Evolutionary conservation across 2,888 invertebrate genomes (phyloP).

Genomic region (Arge pagana): DNA sequence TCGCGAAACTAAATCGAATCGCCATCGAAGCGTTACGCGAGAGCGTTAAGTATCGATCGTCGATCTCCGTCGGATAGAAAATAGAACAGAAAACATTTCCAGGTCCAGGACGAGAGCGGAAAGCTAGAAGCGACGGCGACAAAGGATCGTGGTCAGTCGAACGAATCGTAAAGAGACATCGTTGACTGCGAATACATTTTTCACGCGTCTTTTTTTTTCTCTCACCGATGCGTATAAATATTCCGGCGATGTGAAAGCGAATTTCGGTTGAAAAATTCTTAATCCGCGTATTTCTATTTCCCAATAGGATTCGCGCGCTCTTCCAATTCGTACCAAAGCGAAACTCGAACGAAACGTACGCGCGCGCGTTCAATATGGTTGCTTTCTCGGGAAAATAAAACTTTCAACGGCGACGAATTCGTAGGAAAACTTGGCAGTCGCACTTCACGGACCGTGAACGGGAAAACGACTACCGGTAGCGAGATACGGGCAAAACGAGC

Average conservation of each 20-base stretch:
- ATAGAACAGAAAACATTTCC: not conserved
- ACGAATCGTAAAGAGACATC: too few relatives aligned
- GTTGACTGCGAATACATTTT: too few relatives aligned
- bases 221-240: too few relatives aligned
- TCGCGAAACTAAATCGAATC: slow-evolving; percentile 9
- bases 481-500: not conserved
- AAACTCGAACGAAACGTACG: too few relatives aligned
- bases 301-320: too few relatives aligned
- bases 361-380: too few relatives aligned
- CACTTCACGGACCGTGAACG: slow-evolving; percentile 8
- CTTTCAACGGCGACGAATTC: slow-evolving; percentile 4
- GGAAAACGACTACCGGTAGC: not conserved
- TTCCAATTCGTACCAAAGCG: too few relatives aligned
- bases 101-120: not conserved
- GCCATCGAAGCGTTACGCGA: slow-evolving; percentile 13
- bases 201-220: too few relatives aligned
- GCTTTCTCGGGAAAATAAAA: slow-evolving; percentile 10
- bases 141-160: slow-evolving; percentile 1
- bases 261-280: too few relatives aligned
- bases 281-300: too few relatives aligned
- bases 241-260: too few relatives aligned
- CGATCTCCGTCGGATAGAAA: not conserved
- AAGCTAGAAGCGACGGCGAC: not conserved
- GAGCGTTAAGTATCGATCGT: slow-evolving; percentile 12
- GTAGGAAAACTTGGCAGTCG: not conserved